Percentiles rank a stretch among this genome's conserved stretches.
These are phyloP conservation scores for Elymnias hypermnestra DNA, from an alignment of 1,140 invertebrate genomes.

Conservation along the genomic window DNA sequence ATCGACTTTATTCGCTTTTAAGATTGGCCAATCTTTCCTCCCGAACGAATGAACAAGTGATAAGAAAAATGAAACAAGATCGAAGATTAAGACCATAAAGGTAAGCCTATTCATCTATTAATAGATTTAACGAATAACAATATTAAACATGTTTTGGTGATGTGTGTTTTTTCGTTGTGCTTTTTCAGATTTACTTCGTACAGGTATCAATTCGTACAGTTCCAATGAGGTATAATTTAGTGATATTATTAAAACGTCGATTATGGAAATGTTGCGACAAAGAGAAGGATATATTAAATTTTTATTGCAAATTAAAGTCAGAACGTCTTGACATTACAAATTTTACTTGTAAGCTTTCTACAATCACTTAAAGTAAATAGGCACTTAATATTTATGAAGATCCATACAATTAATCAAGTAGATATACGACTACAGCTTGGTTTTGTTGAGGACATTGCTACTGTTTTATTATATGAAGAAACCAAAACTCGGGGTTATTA, in stretches of 20 bases:
- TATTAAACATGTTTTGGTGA: conserved; percentile 36
- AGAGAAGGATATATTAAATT: no score
- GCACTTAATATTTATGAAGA: conserved; percentile 15
- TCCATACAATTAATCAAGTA: conserved; percentile 9
- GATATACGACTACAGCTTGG: not conserved
- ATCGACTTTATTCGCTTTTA: conserved; percentile 38
- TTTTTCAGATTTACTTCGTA: conserved; percentile 57
- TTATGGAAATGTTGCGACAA: conserved; percentile 14
- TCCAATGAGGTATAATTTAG: no score
- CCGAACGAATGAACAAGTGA: conserved; percentile 27
- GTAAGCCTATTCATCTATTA: conserved; percentile 45
- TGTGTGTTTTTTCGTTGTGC: conserved; percentile 59
- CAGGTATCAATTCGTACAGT: conserved; percentile 64
- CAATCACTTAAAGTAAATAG: conserved; percentile 20
- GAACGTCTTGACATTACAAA: conserved; percentile 15
- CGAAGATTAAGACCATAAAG: conserved; percentile 22
- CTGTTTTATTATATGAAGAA: no score
- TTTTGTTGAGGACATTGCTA: not conserved
- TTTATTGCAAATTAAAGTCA: conserved; percentile 24
- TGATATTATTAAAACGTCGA: no score
- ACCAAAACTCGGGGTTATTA: no score
- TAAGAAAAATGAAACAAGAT: conserved; percentile 34
- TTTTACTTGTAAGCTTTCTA: conserved; percentile 19
- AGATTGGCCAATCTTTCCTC: conserved; percentile 65
- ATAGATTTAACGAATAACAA: conserved; percentile 38